Evolutionary conservation across 2,113 vertebrate species (phyloP), one percentile per base, ranked within the genome.

Genomic region (Vulpes vulpes): DNA sequence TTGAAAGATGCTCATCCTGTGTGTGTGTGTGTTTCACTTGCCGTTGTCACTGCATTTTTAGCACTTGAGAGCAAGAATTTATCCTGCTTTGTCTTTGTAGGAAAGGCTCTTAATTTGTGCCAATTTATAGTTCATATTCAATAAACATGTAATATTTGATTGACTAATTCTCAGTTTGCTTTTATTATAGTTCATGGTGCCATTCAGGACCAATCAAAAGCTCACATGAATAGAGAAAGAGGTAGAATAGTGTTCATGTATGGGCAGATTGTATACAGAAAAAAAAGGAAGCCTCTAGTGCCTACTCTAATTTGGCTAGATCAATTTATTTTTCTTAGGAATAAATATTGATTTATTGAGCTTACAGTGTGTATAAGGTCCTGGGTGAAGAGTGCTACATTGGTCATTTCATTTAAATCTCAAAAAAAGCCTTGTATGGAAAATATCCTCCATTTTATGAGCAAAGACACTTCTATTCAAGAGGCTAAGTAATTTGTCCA

Each of bases 401-500:
- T 90, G 67, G 15, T 74, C 27, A 64, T 93, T 94, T 91, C 65
- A 97, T 85, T 95, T 73, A 94, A 97, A 89, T 59, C 7, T 67
- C 2, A 95, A 27, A 91, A 91, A 32, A 88, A 84, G 3, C 4
- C 59, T 96, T 89, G 8, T 62, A 73, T 76, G 14, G 20, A 85
- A 96, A 84, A 16, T 84, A 85, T 60, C 92, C 49, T 43, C 35
- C 2, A 16, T 65, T 96, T 96, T 96, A 97, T 94, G 43, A 55
- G 12, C 57, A 97, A 92, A 97, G 89, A 87, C 1, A 80, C 53
- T 91, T 51, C 81, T 51, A 87, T 96, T 96, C 89, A 94, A 95
- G 43, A 69, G 69, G 16, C 80, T 95, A 92, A 96, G 55, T 80
- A 97, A 95, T 94, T 67, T 97, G 92, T 91, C 23, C 90, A 35